phyloP scores from a whole-genome alignment of 2,113 vertebrate species.

The Nothocercus julius region DNA sequence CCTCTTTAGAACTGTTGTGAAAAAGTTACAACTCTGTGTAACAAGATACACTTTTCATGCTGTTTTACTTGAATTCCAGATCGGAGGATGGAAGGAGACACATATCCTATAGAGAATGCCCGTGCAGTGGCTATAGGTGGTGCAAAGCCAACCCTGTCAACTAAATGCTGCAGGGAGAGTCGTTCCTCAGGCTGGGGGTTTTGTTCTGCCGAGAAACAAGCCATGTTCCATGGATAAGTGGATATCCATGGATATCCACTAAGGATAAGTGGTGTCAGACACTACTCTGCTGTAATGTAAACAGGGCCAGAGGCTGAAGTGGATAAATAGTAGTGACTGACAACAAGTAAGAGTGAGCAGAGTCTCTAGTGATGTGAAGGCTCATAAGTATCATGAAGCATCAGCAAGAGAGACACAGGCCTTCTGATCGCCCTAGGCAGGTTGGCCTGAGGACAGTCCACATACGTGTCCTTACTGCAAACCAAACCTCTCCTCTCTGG shows the following conservation, averaged over 20 bases:
- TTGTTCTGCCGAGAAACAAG: slow-evolving; percentile 2
- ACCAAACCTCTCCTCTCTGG: background rate
- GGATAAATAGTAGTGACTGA: background rate
- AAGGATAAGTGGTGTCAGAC: slow-evolving; percentile 15
- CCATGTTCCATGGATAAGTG: background rate
- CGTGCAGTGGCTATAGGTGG: accelerated
- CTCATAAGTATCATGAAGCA: background rate
- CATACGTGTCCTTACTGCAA: accelerated
- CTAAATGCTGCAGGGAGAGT: accelerated
- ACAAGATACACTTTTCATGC: background rate
- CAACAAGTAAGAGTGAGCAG: background rate
- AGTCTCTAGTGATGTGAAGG: background rate
- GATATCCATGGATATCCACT: accelerated
- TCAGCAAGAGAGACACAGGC: accelerated
- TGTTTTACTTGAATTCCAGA: background rate
- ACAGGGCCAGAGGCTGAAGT: background rate
- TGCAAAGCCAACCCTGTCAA: background rate
- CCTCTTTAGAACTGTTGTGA: background rate
- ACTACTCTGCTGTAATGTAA: background rate
- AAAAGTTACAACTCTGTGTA: background rate
- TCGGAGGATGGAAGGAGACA: background rate
- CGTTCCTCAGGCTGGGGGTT: background rate
- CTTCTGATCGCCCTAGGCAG: background rate
- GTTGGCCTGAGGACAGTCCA: background rate
- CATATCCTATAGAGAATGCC: background rate